Base-by-base conservation (phyloP, 2,797 vertebrate genomes). In the Micrastur ruficollis region DNA sequence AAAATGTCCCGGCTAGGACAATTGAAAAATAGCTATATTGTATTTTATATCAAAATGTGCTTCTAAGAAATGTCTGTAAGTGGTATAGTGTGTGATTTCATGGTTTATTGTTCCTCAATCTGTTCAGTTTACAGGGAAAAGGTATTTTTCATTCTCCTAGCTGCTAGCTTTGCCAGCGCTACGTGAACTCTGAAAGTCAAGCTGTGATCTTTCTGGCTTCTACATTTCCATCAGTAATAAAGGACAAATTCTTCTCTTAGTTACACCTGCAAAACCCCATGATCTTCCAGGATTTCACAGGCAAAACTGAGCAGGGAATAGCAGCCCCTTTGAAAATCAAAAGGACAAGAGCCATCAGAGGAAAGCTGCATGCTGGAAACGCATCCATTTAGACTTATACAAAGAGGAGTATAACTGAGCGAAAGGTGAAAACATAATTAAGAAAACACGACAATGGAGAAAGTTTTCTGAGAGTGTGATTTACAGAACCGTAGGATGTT, bases 61-160 rank as follows among this genome's bases (percentile, higher is more conserved):
- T 81, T 74, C 49, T 42, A 63, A 87, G 72, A 59, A 70, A 34
- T 5, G 49, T 46, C 58, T 50, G 42, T 53, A 38, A 72, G 80
- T 40, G 79, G 84, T 87, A 40, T 50, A 20, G 56, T 9, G 86
- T 61, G 88, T 81, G 89, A 94, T 92, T 96, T 92, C 89, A 73
- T 46, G 78, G 86, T 84, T 92, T 93, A 40, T 76, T 93, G 78
- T 90, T 22, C 86, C 76, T 90, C 86, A 84, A 7, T 62, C 83
- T 89, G 95, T 56, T 84, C 82, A 3, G 38, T 75, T 95, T 70
- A 59, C 58, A 70, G 52, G 66, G 42, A 74, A 89, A 89, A 73
- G 31, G 27, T 27, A 72, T 83, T 96, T 96, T 84, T 86, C 76
- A 27, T 59, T 53, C 73, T 68, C 50, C 73, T 27, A 25, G 66